Percentiles rank a stretch among this genome's conserved stretches.
Conservation (phyloP, 2,888 invertebrate species). For the Apoderus coryli region DNA sequence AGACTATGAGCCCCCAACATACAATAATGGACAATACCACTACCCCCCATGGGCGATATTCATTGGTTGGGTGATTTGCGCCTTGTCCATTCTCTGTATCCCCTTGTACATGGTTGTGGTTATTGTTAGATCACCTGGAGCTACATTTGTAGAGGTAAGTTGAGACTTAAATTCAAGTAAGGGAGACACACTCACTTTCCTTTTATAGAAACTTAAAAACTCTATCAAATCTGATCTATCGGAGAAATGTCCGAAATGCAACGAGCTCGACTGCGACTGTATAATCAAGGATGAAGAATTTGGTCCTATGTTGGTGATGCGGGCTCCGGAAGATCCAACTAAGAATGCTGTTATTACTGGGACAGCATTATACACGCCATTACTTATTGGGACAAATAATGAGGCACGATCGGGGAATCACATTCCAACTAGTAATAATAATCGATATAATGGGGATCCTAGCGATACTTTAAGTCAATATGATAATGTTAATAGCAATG, state of each 20-base stretch:
- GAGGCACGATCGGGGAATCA: neutral
- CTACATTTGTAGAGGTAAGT: conserved; percentile 54
- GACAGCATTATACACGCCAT: neutral
- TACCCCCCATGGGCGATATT: conserved; percentile 79
- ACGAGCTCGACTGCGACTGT: conserved; percentile 63
- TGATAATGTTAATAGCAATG: conserved; percentile 1
- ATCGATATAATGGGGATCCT: conserved; percentile 1
- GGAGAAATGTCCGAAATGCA: conserved; percentile 54
- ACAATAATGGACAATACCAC: conserved; percentile 60
- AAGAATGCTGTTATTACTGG: neutral
- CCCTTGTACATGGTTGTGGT: conserved; percentile 67
- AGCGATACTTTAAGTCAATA: conserved; percentile 1
- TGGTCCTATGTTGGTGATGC: conserved; percentile 25
- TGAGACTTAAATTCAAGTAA: neutral
- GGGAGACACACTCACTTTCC: conserved; percentile 10
- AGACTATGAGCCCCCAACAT: conserved; percentile 74
- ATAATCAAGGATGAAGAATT: conserved; percentile 28
- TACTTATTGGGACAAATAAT: no score
- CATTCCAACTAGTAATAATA: neutral
- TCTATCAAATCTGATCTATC: conserved; percentile 62
- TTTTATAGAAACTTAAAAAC: conserved; percentile 58
- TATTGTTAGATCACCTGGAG: conserved; percentile 54
- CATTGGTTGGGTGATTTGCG: conserved; percentile 77
- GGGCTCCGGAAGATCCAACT: conserved; percentile 11
- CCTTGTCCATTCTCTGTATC: conserved; percentile 70